Evolutionary conservation across 2,797 vertebrate species (phyloP).

Genomic region (Stomatorhinus walkeri): DNA sequence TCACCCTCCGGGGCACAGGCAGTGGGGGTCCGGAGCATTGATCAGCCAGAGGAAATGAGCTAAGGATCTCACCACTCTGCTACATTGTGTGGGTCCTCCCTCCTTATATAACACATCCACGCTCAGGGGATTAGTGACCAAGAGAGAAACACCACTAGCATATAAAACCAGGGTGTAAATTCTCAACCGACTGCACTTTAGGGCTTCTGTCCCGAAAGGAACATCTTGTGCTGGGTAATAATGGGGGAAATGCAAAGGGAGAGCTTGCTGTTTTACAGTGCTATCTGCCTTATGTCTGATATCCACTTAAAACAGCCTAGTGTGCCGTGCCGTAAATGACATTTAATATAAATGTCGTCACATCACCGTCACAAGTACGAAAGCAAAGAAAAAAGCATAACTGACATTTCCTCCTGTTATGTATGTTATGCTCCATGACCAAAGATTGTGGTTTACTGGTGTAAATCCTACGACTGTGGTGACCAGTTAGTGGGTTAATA

Average conservation of each 20-base stretch:
- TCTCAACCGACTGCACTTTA: neutral
- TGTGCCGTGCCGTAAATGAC: neutral
- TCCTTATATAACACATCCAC: neutral
- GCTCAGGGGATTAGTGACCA: neutral
- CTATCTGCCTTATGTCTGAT: neutral
- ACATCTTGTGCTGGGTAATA: neutral
- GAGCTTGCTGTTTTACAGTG: neutral
- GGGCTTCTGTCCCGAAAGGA: neutral
- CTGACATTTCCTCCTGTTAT: neutral
- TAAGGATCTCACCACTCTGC: neutral
- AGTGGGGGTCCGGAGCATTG: neutral
- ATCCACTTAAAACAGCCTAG: neutral
- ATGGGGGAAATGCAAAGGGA: neutral
- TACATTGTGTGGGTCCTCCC: neutral
- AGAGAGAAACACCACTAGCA: neutral
- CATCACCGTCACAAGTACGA: neutral
- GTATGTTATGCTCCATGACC: neutral
- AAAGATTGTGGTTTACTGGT: neutral
- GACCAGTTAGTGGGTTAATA: neutral
- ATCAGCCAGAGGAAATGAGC: slow-evolving; percentile 9
- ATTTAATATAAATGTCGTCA: neutral
- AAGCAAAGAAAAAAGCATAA: neutral
- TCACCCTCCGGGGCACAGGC: neutral
- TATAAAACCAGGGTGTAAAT: slow-evolving; percentile 4
- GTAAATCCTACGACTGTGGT: neutral